Evolutionary conservation across 2,113 vertebrate species (phyloP), one percentile per base, ranked within the genome.

Genomic region (Rhinolophus sinicus): DNA sequence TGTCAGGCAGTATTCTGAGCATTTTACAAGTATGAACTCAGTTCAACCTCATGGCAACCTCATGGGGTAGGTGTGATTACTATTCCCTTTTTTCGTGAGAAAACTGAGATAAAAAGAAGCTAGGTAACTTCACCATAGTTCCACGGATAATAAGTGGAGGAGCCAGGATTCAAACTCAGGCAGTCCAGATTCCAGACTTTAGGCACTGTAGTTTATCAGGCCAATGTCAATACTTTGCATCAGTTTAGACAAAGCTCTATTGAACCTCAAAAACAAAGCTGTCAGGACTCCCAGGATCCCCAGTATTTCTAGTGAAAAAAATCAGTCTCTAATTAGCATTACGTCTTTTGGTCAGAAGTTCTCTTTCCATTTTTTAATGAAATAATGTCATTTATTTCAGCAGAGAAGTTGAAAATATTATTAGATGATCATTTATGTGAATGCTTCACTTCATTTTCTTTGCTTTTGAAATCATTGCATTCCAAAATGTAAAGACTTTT

Each of bases 311-410:
- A 16, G 19, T 38, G 40, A 38, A 67, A 75, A n/a, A 58, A 80
- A 60, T 91, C 89, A 85, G 24, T 65, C n/a, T 96, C 60, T 83
- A 78, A 40, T 67, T 56, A 94, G 26, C 40, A 91, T 84, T 78
- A 35, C 95, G 13, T 21, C 60, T 94, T 85, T 77, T 19, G 1
- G 18, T 80, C 24, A 33, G 50, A 93, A 38, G 73, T n/a, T 40
- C 19, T 91, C 6, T 52, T 92, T 35, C 15, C 33, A 75, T 14
- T 35, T 93, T 60, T 60, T 44, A 88, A 92, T 73, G 52, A 11
- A 81, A 89, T 72, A 75, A 88, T 65, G 62, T 67, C 47, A 80
- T 78, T 92, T 98, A 73, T 93, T 93, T 91, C 58, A 89, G 56
- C 30, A 88, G 52, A 97, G 50, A 95, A 83, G 19, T 90, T 90